Evolutionary conservation across 2,797 vertebrate species (phyloP), one percentile per base, ranked within the genome.

Genomic region (Eulemur albifrons): DNA sequence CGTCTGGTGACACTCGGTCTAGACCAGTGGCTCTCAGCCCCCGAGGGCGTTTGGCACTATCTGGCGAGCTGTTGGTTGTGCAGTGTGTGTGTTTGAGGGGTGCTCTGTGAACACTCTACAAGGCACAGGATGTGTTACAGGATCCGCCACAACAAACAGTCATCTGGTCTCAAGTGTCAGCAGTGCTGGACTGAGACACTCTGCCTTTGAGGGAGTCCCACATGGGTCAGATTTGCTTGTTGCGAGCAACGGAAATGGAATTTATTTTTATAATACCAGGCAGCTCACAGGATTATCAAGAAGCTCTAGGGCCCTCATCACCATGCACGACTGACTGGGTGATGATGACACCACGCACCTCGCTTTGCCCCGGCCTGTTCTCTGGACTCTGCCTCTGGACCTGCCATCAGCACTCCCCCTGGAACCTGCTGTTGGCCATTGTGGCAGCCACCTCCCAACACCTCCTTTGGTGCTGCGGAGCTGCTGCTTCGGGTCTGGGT

Each of bases 291-390:
- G 54, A 13, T 15, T 7, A 8, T 35, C 15, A 27, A 27, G 59
- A 77, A 32, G 15, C 21, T 4, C 59, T 18, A 43, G 11, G 6
- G 45, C 4, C 77, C 9, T 11, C 0, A 10, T 27, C 63, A 7
- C 4, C 7, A 23, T 2, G 35, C 57, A 20, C 57, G 25, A 11
- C 8, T 25, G 76, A 23, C 20, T 23, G 1, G 14, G 38, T 20
- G 30, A 57, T 20, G 30, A 57, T 17, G 6, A 21, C 32, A 10
- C 2, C 0, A 21, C 9, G 3, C 27, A 12, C 9, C 0, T 1
- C 4, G 63, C 13, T 23, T 43, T 1, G 88, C 69, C 15, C 54
- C 27, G 35, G 1, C 0, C 81, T 61, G 40, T 73, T 43, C 5
- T 4, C 32, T 14, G 23, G 10, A 25, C 45, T 4, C 50, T 43